These are phyloP conservation scores for Eurystomus gularis DNA, from an alignment of 2,113 vertebrate species.

Conservation along the genomic window DNA sequence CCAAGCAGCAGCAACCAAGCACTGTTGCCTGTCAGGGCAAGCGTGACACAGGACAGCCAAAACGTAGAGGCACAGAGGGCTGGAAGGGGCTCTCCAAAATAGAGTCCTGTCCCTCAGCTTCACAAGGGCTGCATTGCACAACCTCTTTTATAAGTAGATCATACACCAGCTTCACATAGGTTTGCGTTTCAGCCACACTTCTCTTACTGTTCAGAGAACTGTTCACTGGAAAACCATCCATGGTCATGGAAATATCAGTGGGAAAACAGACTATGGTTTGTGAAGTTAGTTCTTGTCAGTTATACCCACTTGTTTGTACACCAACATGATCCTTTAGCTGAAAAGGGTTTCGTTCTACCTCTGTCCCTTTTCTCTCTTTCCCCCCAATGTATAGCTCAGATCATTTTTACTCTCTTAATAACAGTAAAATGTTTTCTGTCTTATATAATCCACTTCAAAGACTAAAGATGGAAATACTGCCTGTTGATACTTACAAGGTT, in stretches of 20 bases:
- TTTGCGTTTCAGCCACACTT: neutral
- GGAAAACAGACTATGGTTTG: neutral
- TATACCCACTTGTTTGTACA: neutral
- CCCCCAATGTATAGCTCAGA: neutral
- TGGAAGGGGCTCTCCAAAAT: neutral
- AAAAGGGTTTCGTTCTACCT: neutral
- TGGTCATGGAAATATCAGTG: neutral
- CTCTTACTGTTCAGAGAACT: neutral
- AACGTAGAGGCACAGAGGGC: neutral
- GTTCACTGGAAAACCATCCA: neutral
- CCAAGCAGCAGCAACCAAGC: neutral
- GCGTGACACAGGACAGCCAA: rapidly evolving
- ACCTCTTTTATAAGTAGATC: neutral
- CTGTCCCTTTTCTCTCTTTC: neutral
- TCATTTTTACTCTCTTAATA: neutral
- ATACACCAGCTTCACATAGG: rapidly evolving
- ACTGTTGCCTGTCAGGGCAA: neutral
- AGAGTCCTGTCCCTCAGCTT: neutral
- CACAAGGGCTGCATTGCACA: neutral
- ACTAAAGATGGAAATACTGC: neutral
- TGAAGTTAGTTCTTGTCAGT: neutral
- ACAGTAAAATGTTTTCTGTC: neutral
- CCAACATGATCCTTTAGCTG: neutral
- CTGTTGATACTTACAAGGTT: neutral
- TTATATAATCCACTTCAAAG: neutral